Conservation (phyloP, 1,140 invertebrate species). For the Papilio helenus region DNA sequence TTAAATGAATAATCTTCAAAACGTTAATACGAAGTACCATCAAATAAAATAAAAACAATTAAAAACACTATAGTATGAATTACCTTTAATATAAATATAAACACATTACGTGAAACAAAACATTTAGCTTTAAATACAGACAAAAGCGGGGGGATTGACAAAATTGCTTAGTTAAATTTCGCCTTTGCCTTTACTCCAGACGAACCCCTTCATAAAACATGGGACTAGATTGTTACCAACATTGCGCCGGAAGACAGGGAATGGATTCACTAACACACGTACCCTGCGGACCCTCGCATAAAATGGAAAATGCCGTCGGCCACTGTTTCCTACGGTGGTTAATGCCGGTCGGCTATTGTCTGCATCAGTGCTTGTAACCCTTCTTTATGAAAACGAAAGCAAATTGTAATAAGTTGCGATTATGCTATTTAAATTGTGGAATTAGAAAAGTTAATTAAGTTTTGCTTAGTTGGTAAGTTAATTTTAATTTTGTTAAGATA, state of each 20-base stretch:
- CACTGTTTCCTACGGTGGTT: constrained; percentile 60
- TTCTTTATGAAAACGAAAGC: constrained; percentile 59
- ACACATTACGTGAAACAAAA: constrained; percentile 24
- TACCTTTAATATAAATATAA: background rate
- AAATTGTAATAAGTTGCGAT: constrained; percentile 60
- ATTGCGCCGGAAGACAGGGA: constrained; percentile 70
- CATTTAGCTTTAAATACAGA: constrained; percentile 19
- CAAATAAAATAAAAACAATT: too few species aligned
- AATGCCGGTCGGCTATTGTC: constrained; percentile 61
- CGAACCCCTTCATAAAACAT: constrained; percentile 64
- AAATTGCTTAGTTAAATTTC: constrained; percentile 43
- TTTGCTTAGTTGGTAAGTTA: too few species aligned
- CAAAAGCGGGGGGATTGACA: constrained; percentile 6
- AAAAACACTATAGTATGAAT: background rate
- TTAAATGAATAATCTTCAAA: too few species aligned
- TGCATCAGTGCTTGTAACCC: constrained; percentile 69
- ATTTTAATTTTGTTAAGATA: too few species aligned
- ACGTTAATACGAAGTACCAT: too few species aligned
- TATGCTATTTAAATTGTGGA: constrained; percentile 46
- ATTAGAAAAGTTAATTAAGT: constrained; percentile 25
- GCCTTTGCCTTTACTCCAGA: constrained; percentile 48
- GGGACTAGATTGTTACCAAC: constrained; percentile 72
- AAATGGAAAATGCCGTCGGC: constrained; percentile 73
- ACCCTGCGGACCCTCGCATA: constrained; percentile 68
- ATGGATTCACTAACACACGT: constrained; percentile 74